Base-by-base conservation (phyloP, 2,797 vertebrate species). In the Poecilia picta region DNA sequence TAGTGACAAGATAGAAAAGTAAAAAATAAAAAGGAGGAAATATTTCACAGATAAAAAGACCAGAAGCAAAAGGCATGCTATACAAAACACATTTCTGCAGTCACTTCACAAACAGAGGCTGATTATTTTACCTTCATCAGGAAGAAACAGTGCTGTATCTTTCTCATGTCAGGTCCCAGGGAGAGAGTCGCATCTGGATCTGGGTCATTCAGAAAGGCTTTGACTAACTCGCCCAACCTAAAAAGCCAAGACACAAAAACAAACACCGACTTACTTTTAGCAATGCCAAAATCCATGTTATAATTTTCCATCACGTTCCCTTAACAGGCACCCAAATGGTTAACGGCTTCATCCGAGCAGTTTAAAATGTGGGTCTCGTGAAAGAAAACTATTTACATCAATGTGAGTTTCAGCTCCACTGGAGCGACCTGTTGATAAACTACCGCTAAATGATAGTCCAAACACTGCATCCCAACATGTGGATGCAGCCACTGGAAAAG, bases 81-180 rank as follows among this genome's bases (percentile, higher is more conserved):
- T 4, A 62, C 25, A 31, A 47, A 8, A 72, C 6, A 77, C 16
- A 20, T 57, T 15, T 8, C 11, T 70, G 49, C 8, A 25, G 28
- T 79, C 20, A 39, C 23, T 78, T 12, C 31, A 28, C 43, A 85
- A 23, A 45, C 49, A 79, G 0, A 71, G 0, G 47, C 53, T 73
- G 13, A 79, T 78, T 55, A 75, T 15, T 53, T 81, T 96, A 99
- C 98, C 97, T 99, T 99, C 74, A 99, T 84, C 78, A 94, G 80
- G 82, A 78, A 46, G 89, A 99, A 98, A 90, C 96, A 97, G 90
- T 95, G 86, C 57, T 97, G 96, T 81, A 99, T 97, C 93, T 97
- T 99, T 83, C 96, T 96, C 96, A 97, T 97, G 88, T 99, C 98
- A 25, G 97, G 88, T 71, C 96, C 98, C 83, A 99, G 83, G 47